Base-by-base conservation (phyloP, 2,888 invertebrate genomes). In the Cheilosia vernalis region DNA sequence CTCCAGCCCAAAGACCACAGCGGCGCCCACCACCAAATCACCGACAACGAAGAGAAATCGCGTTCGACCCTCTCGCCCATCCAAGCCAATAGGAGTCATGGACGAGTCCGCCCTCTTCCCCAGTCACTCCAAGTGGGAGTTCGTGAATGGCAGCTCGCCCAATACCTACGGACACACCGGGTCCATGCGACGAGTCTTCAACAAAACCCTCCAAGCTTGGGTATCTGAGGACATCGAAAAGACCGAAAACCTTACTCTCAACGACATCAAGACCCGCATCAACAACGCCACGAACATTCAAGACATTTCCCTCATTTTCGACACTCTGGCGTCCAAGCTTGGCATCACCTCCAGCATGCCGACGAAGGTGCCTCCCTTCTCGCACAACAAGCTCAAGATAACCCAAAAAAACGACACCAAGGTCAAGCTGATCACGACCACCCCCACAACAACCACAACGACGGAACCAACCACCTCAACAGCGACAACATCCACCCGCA, bases 251-350 rank as follows among this genome's bases (percentile, higher is more conserved):
- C 66, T 90, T 1, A 91, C 91, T 2, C 61, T 91, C 4, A 88
- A 90, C 27, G 90, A 91, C 15, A 89, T 90, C 47, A 90, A 91
- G 64, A 90, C 89, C 0, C 88, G 90, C 17, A 90, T 91, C 19
- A 92, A 92, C 73, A 90, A 91, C 89, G 92, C 93, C 78, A 91
- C 90, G 40, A 91, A 91, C 61, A 91, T 94, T 87, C 93, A 93
- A 88, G 95, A 95, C 89, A 93, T 95, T 76, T 95, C 95, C 0
- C 92, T 94, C 42, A 94, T 95, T 56, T 95, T 95, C 81, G 94
- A 94, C 88, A 94, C 93, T 64, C 93, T 95, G 82, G 93, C 94
- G 4, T 94, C 94, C 58, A 93, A 93, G 87, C 88, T 93, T 86
- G 93, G 92, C 80, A 92, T 92, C 66, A 91, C 90, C 15, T 89